These are phyloP conservation scores for Sphyrna mokarran DNA, from an alignment of 2,113 vertebrate genomes.

Conservation along the genomic window DNA sequence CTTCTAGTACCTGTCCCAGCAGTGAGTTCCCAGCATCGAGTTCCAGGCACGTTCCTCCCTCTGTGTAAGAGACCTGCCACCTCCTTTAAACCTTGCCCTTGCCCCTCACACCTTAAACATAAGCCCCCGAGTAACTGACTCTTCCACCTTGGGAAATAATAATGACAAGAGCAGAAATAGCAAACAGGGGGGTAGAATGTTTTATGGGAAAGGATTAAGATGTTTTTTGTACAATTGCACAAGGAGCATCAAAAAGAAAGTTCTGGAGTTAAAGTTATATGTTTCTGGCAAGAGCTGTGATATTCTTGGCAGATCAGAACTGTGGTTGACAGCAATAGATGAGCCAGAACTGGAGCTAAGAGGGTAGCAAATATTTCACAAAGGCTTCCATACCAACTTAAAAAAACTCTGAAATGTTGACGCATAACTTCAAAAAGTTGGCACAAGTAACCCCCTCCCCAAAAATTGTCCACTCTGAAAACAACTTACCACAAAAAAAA, in stretches of 20 bases:
- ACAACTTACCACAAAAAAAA: neutral
- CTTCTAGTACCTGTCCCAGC: no score
- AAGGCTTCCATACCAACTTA: neutral
- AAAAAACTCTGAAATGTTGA: neutral
- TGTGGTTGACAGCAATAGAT: neutral
- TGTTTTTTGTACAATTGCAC: neutral
- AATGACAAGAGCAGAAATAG: neutral
- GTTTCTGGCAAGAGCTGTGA: neutral
- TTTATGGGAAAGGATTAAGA: neutral
- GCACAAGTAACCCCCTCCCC: neutral
- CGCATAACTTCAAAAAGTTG: neutral
- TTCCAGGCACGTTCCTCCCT: no score
- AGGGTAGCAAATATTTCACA: constrained; percentile 15
- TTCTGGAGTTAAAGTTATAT: neutral
- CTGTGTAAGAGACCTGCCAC: no score
- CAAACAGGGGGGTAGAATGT: neutral
- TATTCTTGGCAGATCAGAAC: constrained; percentile 8
- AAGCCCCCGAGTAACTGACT: no score
- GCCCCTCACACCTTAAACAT: no score
- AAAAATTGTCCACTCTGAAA: neutral
- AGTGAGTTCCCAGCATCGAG: no score
- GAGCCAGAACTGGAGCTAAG: constrained; percentile 22
- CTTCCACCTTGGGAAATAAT: neutral
- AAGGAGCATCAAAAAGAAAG: constrained; percentile 2
- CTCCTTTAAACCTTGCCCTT: no score